Evolutionary conservation across 2,797 vertebrate genomes (phyloP).

Genomic region (Microctenopoma lineatum): DNA sequence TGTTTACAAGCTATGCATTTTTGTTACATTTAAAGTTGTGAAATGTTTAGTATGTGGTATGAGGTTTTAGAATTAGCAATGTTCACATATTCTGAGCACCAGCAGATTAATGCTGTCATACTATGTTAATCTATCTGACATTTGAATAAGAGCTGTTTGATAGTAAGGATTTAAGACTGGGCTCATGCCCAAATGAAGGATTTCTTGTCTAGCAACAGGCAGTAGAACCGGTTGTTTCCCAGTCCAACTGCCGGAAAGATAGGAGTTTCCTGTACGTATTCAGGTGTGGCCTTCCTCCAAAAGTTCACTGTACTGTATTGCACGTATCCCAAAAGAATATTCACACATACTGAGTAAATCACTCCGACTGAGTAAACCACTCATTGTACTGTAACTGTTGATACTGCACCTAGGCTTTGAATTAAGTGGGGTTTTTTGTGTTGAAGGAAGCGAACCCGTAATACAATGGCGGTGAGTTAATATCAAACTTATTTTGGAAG

Average conservation of each 20-base stretch:
- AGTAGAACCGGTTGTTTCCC: constrained; percentile 75
- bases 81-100: constrained; percentile 21
- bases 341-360: constrained; percentile 33
- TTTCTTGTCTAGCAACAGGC: constrained; percentile 58
- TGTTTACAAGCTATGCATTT: neutral
- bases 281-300: constrained; percentile 81
- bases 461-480: constrained; percentile 36
- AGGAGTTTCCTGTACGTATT: constrained; percentile 78
- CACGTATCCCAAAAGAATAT: constrained; percentile 50
- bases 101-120: neutral
- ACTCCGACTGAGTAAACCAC: constrained; percentile 20
- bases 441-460: constrained; percentile 19
- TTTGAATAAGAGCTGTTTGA: constrained; percentile 6
- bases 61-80: constrained; percentile 9
- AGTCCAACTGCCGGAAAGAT: constrained; percentile 71
- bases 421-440: neutral
- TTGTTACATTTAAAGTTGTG: constrained; percentile 12
- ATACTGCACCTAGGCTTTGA: constrained; percentile 47
- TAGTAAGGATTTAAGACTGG: neutral
- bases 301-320: constrained; percentile 49
- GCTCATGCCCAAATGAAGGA: constrained; percentile 20
- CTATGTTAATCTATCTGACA: neutral
- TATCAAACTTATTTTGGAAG: constrained; percentile 45
- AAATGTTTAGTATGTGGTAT: neutral
- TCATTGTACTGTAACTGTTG: constrained; percentile 47